Conservation (phyloP, 2,113 vertebrate genomes). For the Trogon melanurus region DNA sequence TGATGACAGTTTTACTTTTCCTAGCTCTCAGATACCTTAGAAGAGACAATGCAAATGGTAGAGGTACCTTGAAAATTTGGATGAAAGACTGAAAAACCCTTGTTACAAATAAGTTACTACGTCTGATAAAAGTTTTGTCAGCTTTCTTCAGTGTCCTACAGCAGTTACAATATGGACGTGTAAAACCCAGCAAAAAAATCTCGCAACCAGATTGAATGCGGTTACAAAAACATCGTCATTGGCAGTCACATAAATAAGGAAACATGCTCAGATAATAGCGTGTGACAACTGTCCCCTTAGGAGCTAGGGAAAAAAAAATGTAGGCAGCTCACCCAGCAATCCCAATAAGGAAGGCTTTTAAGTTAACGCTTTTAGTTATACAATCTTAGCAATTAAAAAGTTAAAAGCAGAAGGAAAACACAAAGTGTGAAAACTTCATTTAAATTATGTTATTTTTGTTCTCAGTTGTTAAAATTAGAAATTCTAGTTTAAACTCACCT, state of each 20-base stretch:
- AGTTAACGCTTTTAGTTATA: not conserved
- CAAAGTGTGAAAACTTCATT: not conserved
- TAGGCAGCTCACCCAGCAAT: not conserved
- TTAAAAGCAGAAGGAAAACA: not conserved
- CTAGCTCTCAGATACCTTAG: not conserved
- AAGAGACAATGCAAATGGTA: not conserved
- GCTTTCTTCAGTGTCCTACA: not conserved
- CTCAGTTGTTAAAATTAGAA: not conserved
- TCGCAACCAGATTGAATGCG: not conserved
- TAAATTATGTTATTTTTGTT: not conserved
- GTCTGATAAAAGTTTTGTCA: not conserved
- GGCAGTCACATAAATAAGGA: not conserved
- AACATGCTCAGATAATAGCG: not conserved
- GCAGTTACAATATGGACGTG: not conserved
- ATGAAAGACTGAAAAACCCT: not conserved
- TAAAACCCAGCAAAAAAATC: not conserved
- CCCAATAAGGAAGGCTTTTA: not conserved
- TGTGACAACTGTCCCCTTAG: not conserved
- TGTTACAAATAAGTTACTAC: not conserved
- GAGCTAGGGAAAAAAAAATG: not conserved
- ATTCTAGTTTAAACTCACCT: not conserved
- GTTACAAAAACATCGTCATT: not conserved
- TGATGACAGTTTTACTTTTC: not conserved
- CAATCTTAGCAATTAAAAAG: not conserved
- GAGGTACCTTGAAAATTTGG: not conserved